Evolutionary conservation across 1,140 invertebrate genomes (phyloP).

Genomic region (Trachymyrmex septentrionalis): DNA sequence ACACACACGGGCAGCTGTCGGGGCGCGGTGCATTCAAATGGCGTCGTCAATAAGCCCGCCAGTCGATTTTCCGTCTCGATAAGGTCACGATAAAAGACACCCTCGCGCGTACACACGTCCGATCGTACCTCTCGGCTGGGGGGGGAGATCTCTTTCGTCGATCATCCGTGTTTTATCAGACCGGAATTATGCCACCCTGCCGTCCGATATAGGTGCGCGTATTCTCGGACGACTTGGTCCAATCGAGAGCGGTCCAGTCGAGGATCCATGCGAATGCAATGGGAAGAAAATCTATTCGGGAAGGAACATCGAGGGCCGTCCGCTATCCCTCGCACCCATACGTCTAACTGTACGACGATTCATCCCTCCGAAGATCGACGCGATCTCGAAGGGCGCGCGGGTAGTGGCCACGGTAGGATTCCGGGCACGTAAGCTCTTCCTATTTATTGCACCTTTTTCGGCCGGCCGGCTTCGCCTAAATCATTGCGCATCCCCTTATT

Average conservation of each 20-base stretch:
- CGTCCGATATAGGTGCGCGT: constrained; percentile 55
- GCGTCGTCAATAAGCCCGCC: constrained; percentile 71
- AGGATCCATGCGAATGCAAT: constrained; percentile 25
- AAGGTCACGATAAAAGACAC: constrained; percentile 69
- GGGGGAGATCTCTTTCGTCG: constrained; percentile 74
- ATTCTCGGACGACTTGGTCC: constrained; percentile 76
- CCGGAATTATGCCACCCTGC: constrained; percentile 75
- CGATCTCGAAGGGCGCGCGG: constrained; percentile 62
- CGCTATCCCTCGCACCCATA: constrained; percentile 26
- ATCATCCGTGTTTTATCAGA: constrained; percentile 79
- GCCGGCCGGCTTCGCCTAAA: constrained; percentile 79
- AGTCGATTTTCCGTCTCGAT: constrained; percentile 73
- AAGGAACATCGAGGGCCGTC: constrained; percentile 55
- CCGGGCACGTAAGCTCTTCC: constrained; percentile 80
- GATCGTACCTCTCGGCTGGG: too few species aligned
- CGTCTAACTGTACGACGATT: constrained; percentile 53
- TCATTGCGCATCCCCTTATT: constrained; percentile 83
- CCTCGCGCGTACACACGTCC: not conserved
- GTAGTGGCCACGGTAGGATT: constrained; percentile 72
- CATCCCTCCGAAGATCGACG: constrained; percentile 70
- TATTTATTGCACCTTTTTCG: constrained; percentile 82
- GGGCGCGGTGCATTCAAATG: constrained; percentile 64
- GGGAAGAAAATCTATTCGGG: constrained; percentile 71
- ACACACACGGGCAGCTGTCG: constrained; percentile 15
- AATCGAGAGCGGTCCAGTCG: constrained; percentile 62